Base-by-base conservation (phyloP, 2,797 vertebrate species). In the Glyptemys insculpta region DNA sequence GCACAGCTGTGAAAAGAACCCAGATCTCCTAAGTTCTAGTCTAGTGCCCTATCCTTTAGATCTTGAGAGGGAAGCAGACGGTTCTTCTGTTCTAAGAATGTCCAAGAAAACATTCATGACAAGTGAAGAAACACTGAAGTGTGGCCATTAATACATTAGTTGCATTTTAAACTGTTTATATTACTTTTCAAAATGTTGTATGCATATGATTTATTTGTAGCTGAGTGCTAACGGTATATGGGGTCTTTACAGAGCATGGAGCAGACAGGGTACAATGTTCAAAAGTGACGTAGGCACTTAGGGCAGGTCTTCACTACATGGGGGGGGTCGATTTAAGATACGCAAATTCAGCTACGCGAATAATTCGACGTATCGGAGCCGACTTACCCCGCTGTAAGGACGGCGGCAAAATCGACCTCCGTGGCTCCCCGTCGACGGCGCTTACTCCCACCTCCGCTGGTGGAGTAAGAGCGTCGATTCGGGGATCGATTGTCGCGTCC, bases 51-150 rank as follows among this genome's bases (percentile, higher is more conserved):
- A 37, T 54, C 0, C 0, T 49, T 29, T 87, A 56, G 86, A 93
- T 87, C 86, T 89, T 47, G 83, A 88, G 90, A 89, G 37, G n/a
- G 14, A 54, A 23, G 68, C 37, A 37, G 68, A 23, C 2, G 37
- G 10, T 72, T 25, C 21, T 72, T 18, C 47, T 89, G 15, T 3
- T 18, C 54, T 53, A 44, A 86, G 85, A 47, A 4, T 80, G 31
- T 11, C 25, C 81, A 6, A 79, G 44, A 81, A 90, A 94, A 86
- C 82, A 4, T 0, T 25, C 19, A 44, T 62, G 23, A 37, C 1
- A 0, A 0, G 0, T 31, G 15, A 90, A 91, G 68, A 41, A 54
- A 84, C 14, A 31, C 7, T 80, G 74, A 54, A 16, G 31, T 68
- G 1, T 81, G 41, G 14, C 29, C 59, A 52, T 12, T 49, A 65